These are phyloP conservation scores for Notodonta ziczac DNA, from an alignment of 2,888 invertebrate species.

Conservation along the genomic window DNA sequence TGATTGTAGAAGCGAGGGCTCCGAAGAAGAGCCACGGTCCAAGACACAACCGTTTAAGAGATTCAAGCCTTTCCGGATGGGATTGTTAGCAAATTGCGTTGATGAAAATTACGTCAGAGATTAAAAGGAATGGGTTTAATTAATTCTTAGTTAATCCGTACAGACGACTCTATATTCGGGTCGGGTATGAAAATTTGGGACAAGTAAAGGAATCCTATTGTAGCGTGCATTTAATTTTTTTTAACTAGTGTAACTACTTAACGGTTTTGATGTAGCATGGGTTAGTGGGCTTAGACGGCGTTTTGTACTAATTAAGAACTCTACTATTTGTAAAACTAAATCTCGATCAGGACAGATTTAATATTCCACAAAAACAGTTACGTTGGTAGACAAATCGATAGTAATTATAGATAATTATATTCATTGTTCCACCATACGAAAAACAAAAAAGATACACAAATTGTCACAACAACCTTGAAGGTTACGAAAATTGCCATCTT, in stretches of 20 bases:
- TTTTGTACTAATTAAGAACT: too few relatives aligned
- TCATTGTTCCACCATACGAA: too few relatives aligned
- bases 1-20: constrained; percentile 72
- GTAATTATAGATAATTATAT: too few relatives aligned
- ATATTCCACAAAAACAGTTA: too few relatives aligned
- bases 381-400: too few relatives aligned
- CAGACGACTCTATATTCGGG: constrained; percentile 28
- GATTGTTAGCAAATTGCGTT: constrained; percentile 70
- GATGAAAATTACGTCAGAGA: constrained; percentile 68
- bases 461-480: constrained; percentile 19
- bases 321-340: too few relatives aligned
- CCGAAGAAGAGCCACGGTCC: constrained; percentile 54
- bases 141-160: constrained; percentile 53
- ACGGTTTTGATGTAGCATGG: too few relatives aligned
- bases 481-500: constrained; percentile 51
- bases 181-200: neutral
- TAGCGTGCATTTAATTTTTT: too few relatives aligned
- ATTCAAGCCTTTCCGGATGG: constrained; percentile 64
- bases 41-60: constrained; percentile 62
- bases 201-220: neutral
- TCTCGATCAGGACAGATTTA: too few relatives aligned
- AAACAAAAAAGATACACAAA: constrained; percentile 14
- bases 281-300: too few relatives aligned
- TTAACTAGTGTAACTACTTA: constrained; percentile 7
- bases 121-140: constrained; percentile 63